phyloP scores from a whole-genome alignment of 92 coral and sea anemone species.

The Epizoanthus ramosus region DNA sequence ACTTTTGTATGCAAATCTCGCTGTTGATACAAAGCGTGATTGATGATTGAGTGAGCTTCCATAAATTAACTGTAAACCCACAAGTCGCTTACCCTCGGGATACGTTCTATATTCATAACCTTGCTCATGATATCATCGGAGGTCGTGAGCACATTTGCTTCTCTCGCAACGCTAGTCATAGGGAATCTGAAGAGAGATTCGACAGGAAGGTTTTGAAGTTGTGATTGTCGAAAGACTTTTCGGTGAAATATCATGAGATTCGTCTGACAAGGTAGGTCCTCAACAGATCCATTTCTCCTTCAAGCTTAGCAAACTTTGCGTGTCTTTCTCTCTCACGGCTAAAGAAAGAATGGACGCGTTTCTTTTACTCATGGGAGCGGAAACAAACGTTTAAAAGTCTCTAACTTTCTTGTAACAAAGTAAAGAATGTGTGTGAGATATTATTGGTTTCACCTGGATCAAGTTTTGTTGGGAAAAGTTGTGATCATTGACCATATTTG shows the following conservation, averaged over 20 bases:
- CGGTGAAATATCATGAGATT: slow-evolving; percentile 6
- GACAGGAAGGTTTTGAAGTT: slow-evolving; percentile 6
- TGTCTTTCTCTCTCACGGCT: neutral
- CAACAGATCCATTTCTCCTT: neutral
- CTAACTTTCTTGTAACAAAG: slow-evolving; percentile 17
- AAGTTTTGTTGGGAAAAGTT: too few species aligned
- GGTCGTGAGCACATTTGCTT: slow-evolving; percentile 1
- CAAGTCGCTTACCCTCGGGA: slow-evolving; percentile 19
- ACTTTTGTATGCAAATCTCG: slow-evolving; percentile 23
- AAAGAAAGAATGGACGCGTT: slow-evolving; percentile 2
- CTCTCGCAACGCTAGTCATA: slow-evolving; percentile 26
- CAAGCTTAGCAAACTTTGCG: slow-evolving; percentile 4
- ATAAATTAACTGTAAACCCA: slow-evolving; percentile 21
- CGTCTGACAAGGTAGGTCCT: slow-evolving; percentile 27
- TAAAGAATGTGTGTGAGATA: neutral
- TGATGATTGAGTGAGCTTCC: slow-evolving; percentile 30
- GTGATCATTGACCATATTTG: too few species aligned
- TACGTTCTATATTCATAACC: slow-evolving; percentile 38
- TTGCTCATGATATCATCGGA: neutral
- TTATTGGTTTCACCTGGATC: neutral
- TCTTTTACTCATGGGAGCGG: slow-evolving; percentile 34
- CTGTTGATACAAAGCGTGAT: slow-evolving; percentile 11
- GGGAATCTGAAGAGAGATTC: neutral
- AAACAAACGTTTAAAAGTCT: neutral
- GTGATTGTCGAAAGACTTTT: slow-evolving; percentile 4